Base-by-base conservation (phyloP, 35 echinoderm and acorn worm genomes). In the Hemicentrotus pulcherrimus region DNA sequence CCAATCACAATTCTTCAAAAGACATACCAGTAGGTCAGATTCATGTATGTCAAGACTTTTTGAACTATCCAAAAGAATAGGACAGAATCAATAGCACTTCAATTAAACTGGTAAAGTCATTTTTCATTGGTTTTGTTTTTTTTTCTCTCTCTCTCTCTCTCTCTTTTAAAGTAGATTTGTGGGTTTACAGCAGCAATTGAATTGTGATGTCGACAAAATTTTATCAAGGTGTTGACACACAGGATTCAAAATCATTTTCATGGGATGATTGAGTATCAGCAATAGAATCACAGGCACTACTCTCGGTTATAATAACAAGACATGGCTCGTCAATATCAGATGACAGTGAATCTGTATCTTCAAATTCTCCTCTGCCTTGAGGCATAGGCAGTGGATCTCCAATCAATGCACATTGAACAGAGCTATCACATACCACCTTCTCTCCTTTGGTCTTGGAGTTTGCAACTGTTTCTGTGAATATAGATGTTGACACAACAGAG, bases 401-500 rank as follows among this genome's bases (percentile, higher is more conserved):
- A 78, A 78, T 78, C 65, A 78, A 78, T 78, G 65, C 7, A n/a
- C 65, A 78, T n/a, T 78, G 65, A 78, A 78, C 65, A 78, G 22
- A 78, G 65, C 65, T 22, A 78, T 78, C 65, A 78, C 47, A 48
- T 22, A n/a, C 18, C 28, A 31, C 31, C 13, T 31, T 30, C 46
- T 48, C 46, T n/a, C 46, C 41, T 28, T n/a, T 10, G 22, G 41
- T 16, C 28, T 78, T 22, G 65, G 7, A 78, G 15, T 55, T 10
- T 55, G 50, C 50, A 55, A 55, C 6, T 55, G 50, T 55, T 28
- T 22, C 22, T 78, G 22, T 28, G 24, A 3, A 78, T 7, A 22
- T 78, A n/a, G 65, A 78, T 78, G 65, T 78, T 78, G 65, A 78
- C 18, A 78, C 65, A 78, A 78, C 65, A 78, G 65, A 78, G 65